These are phyloP conservation scores for Melanogrammus aeglefinus DNA, from an alignment of 2,797 vertebrate genomes.

Conservation along the genomic window DNA sequence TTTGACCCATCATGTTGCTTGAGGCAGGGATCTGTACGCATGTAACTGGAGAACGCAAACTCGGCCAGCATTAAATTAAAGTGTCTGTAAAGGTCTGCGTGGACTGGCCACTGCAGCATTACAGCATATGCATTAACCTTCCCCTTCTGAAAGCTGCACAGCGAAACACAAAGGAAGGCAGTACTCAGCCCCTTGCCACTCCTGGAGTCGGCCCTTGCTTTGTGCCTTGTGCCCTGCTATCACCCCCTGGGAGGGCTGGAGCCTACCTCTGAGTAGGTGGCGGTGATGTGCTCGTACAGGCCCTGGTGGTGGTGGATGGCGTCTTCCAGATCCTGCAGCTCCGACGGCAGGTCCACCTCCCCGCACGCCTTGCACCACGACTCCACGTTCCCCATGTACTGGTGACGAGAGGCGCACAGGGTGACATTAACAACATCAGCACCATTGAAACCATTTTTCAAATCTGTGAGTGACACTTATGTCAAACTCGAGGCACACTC, in stretches of 20 bases:
- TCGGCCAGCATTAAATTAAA: too few relatives aligned
- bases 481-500: not conserved
- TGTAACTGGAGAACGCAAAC: too few relatives aligned
- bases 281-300: conserved; percentile 94
- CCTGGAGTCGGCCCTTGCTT: too few relatives aligned
- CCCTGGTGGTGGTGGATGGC: conserved; percentile 98
- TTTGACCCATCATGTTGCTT: too few relatives aligned
- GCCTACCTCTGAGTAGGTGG: conserved; percentile 89
- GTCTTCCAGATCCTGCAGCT: conserved; percentile 96
- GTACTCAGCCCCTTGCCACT: too few relatives aligned
- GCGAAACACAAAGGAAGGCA: too few relatives aligned
- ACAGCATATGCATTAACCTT: too few relatives aligned
- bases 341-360: conserved; percentile 93
- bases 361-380: conserved; percentile 98
- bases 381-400: conserved; percentile 99
- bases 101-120: not conserved
- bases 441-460: not conserved
- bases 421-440: not conserved
- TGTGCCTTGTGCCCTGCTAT: too few relatives aligned
- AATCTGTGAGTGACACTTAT: too few relatives aligned
- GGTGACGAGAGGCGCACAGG: conserved; percentile 18
- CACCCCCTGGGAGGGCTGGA: not conserved
- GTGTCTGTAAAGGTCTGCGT: too few relatives aligned
- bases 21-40: too few relatives aligned
- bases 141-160: too few relatives aligned